Evolutionary conservation across 1,140 invertebrate species (phyloP).

Genomic region (Elymnias hypermnestra): DNA sequence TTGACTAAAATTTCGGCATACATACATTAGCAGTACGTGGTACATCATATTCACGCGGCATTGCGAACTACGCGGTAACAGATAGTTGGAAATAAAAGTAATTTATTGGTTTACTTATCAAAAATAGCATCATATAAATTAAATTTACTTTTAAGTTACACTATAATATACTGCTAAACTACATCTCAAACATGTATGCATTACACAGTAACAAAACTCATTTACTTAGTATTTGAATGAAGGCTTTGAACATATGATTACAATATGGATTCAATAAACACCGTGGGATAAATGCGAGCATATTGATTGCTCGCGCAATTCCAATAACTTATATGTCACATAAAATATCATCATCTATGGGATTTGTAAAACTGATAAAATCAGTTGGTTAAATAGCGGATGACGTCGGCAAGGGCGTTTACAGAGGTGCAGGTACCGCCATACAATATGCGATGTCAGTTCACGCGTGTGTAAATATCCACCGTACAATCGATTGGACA

Average conservation of each 20-base stretch:
- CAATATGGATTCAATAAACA: neutral
- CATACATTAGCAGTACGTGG: no score
- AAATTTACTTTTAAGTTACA: no score
- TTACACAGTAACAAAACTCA: no score
- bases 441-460: slow-evolving; percentile 39
- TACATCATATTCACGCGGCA: no score
- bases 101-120: no score
- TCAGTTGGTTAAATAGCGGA: slow-evolving; percentile 34
- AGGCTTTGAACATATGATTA: neutral
- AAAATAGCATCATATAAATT: no score
- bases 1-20: no score
- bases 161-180: no score
- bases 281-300: slow-evolving; percentile 10
- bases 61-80: no score
- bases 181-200: no score
- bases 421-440: slow-evolving; percentile 25
- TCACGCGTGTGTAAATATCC: slow-evolving; percentile 47
- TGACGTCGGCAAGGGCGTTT: slow-evolving; percentile 48
- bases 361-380: slow-evolving; percentile 28
- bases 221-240: neutral
- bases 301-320: slow-evolving; percentile 6
- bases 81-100: no score
- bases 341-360: slow-evolving; percentile 22
- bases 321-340: slow-evolving; percentile 20
- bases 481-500: slow-evolving; percentile 69